Evolutionary conservation across 1,140 invertebrate species (phyloP).

Genomic region (Chironomus striatipennis): DNA sequence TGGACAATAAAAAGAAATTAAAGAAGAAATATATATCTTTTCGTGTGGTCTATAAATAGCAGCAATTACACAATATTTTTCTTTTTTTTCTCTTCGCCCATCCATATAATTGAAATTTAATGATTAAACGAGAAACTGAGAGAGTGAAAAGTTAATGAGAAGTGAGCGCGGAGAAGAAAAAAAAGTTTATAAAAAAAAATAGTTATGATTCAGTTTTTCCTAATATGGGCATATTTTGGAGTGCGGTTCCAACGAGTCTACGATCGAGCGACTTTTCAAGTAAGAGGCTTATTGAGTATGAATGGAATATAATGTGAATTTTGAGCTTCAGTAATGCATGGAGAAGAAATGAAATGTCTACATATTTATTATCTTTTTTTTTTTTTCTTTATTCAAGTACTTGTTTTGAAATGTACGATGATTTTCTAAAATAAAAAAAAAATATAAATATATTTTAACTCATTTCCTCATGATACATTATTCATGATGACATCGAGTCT

Average conservation of each 20-base stretch:
- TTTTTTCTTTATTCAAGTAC: too few species aligned
- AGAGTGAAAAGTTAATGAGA: background rate
- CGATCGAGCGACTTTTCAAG: background rate
- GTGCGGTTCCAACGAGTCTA: slow-evolving; percentile 17
- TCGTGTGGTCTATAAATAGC: slow-evolving; percentile 2
- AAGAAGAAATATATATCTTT: background rate
- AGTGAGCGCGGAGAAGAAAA: background rate
- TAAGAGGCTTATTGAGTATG: background rate
- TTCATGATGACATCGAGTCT: background rate
- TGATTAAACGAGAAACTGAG: slow-evolving; percentile 7
- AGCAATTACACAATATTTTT: slow-evolving; percentile 5
- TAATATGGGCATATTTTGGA: slow-evolving; percentile 12
- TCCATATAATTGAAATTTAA: slow-evolving; percentile 10
- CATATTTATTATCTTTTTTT: background rate
- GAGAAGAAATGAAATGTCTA: background rate
- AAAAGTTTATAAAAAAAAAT: too few species aligned
- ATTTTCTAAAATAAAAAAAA: slow-evolving; percentile 4
- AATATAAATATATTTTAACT: too few species aligned
- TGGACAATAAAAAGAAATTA: background rate
- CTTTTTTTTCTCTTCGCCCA: background rate
- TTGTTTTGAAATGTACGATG: background rate
- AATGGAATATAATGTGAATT: background rate
- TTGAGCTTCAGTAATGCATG: background rate
- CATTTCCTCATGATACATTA: background rate
- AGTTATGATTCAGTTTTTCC: slow-evolving; percentile 8